A percentile compares a stretch with the other conserved stretches of the same genome.
phyloP scores from a whole-genome alignment of 2,113 vertebrate species.

The Hypanus sabinus region DNA sequence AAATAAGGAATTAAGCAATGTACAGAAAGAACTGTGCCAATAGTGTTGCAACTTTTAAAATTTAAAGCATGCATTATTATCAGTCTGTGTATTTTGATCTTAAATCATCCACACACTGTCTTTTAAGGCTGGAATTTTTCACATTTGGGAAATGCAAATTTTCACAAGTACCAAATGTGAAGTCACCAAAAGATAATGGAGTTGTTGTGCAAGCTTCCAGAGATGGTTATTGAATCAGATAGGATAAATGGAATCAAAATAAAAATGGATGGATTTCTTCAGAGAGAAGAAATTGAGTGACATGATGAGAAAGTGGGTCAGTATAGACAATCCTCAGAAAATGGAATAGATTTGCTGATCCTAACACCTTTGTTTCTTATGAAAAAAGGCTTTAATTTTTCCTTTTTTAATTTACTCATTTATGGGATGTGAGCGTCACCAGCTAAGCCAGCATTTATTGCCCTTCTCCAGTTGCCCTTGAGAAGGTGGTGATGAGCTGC shows the following conservation, averaged over 20 bases:
- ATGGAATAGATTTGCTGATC: not conserved
- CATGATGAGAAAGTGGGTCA: not conserved
- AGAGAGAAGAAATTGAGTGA: not conserved
- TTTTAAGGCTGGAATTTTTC: not conserved
- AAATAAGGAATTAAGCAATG: no score
- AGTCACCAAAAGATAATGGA: not conserved
- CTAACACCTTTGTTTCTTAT: not conserved
- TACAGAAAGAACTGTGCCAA: not conserved
- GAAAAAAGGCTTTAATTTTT: not conserved
- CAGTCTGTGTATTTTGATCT: not conserved
- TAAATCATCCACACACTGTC: not conserved
- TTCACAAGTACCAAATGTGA: not conserved
- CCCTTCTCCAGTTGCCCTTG: no score
- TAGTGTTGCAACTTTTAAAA: not conserved
- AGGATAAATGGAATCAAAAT: not conserved
- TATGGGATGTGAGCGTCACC: no score
- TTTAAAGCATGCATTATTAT: not conserved
- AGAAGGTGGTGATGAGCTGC: no score
- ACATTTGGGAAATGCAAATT: not conserved
- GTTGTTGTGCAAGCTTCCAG: not conserved
- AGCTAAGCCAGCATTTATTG: no score
- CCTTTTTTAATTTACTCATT: no score
- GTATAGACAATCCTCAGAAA: not conserved
- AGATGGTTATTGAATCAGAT: not conserved
- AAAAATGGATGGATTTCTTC: not conserved